Conservation (phyloP, 2,113 vertebrate genomes). For the cattle (Bos taurus) region DNA sequence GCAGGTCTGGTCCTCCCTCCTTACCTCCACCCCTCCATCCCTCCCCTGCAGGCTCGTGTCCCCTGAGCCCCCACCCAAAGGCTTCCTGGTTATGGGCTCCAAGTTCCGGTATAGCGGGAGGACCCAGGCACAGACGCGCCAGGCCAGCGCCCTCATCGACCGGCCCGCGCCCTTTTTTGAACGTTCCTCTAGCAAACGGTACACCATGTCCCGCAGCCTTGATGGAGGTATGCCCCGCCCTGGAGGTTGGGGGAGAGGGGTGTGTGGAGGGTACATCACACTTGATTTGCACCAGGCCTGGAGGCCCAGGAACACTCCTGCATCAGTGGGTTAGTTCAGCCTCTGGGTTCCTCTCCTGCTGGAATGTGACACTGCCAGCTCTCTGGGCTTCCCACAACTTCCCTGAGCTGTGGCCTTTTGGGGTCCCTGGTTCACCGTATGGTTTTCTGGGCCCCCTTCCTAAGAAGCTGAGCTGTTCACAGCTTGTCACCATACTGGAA, state of each 20-base stretch:
- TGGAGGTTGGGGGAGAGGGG: background rate
- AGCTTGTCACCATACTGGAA: background rate
- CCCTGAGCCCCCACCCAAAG: slow-evolving; percentile 96
- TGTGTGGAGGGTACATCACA: background rate
- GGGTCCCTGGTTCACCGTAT: background rate
- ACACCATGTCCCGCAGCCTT: slow-evolving; percentile 96
- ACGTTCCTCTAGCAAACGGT: slow-evolving; percentile 95
- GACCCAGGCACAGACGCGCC: slow-evolving; percentile 95
- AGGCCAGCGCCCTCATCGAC: slow-evolving; percentile 97
- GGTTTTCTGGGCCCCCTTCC: background rate
- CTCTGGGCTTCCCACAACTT: background rate
- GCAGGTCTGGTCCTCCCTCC: background rate
- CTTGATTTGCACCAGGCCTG: background rate
- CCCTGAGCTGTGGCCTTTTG: background rate
- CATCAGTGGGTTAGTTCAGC: background rate
- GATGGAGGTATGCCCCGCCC: slow-evolving; percentile 89
- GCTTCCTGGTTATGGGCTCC: slow-evolving; percentile 98
- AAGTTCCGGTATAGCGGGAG: slow-evolving; percentile 98
- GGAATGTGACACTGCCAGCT: background rate
- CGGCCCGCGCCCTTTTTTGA: slow-evolving; percentile 96
- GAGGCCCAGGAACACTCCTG: background rate
- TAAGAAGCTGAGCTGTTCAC: background rate
- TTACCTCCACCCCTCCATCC: background rate
- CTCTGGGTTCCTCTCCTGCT: background rate
- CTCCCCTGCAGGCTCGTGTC: slow-evolving; percentile 88